phyloP scores from a whole-genome alignment of 2,888 invertebrate species.

The Lycia hirtaria region DNA sequence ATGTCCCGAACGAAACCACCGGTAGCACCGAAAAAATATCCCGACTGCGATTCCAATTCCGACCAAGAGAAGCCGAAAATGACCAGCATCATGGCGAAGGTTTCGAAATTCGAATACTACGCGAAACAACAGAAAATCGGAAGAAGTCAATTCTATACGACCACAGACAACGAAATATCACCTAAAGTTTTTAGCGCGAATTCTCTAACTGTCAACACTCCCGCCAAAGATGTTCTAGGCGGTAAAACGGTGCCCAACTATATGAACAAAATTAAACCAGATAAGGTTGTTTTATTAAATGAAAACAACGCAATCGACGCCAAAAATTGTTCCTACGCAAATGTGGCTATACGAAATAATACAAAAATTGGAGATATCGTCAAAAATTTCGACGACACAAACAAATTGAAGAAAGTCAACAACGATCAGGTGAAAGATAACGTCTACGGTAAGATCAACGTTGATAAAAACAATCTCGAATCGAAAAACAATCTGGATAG shows the following conservation, averaged over 20 bases:
- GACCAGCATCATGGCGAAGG: slow-evolving; percentile 88
- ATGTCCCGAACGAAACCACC: slow-evolving; percentile 87
- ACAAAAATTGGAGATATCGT: slow-evolving; percentile 79
- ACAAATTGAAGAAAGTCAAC: slow-evolving; percentile 72
- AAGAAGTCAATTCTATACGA: slow-evolving; percentile 75
- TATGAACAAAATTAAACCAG: slow-evolving; percentile 81
- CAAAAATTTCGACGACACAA: slow-evolving; percentile 78
- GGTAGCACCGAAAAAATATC: slow-evolving; percentile 86
- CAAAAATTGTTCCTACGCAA: slow-evolving; percentile 72
- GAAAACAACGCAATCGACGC: slow-evolving; percentile 73
- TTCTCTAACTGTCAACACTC: slow-evolving; percentile 91
- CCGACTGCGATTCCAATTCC: slow-evolving; percentile 71
- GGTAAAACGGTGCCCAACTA: slow-evolving; percentile 86
- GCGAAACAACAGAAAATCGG: slow-evolving; percentile 87
- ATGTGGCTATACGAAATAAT: slow-evolving; percentile 73
- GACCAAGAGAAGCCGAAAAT: slow-evolving; percentile 79
- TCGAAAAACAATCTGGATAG: slow-evolving; percentile 21
- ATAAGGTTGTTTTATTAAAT: slow-evolving; percentile 34
- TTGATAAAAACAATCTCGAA: slow-evolving; percentile 45
- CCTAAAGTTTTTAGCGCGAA: slow-evolving; percentile 94
- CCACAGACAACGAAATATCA: slow-evolving; percentile 78
- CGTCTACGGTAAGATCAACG: slow-evolving; percentile 76
- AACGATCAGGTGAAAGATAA: slow-evolving; percentile 74
- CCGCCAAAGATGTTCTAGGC: slow-evolving; percentile 92
- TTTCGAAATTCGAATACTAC: slow-evolving; percentile 92